These are phyloP conservation scores for Rhagonycha fulva DNA, from an alignment of 2,888 invertebrate species.

Conservation along the genomic window DNA sequence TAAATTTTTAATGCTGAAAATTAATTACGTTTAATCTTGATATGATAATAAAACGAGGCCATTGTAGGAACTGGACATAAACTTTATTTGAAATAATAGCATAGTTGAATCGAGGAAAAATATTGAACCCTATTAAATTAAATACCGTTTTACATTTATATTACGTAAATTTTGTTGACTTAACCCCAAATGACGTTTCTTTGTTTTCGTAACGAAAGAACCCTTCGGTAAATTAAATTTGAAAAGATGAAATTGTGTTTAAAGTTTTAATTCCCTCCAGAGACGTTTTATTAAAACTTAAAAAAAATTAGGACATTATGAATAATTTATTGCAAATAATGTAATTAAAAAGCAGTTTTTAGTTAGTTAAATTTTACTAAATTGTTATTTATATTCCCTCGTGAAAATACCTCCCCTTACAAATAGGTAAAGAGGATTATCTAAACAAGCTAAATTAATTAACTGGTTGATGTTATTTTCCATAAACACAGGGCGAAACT, in stretches of 20 bases:
- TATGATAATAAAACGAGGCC: background rate
- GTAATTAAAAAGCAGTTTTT: background rate
- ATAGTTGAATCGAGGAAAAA: background rate
- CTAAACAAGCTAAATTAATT: background rate
- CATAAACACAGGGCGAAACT: background rate
- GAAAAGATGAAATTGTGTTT: background rate
- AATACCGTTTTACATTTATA: background rate
- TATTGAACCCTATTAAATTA: background rate
- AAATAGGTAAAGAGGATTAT: background rate
- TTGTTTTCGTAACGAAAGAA: background rate
- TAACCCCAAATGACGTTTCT: background rate
- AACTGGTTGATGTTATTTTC: background rate
- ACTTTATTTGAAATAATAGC: background rate
- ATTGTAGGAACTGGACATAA: background rate
- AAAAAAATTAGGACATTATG: background rate
- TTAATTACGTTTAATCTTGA: background rate
- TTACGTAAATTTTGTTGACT: background rate
- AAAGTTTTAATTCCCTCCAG: background rate
- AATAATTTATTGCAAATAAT: background rate
- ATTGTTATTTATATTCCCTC: background rate
- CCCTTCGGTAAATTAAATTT: background rate
- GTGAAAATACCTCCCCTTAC: background rate
- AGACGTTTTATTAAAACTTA: background rate
- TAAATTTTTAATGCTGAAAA: background rate
- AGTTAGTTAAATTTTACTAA: background rate